phyloP scores from a whole-genome alignment of 2,113 vertebrate genomes.

The Dinomys branickii region DNA sequence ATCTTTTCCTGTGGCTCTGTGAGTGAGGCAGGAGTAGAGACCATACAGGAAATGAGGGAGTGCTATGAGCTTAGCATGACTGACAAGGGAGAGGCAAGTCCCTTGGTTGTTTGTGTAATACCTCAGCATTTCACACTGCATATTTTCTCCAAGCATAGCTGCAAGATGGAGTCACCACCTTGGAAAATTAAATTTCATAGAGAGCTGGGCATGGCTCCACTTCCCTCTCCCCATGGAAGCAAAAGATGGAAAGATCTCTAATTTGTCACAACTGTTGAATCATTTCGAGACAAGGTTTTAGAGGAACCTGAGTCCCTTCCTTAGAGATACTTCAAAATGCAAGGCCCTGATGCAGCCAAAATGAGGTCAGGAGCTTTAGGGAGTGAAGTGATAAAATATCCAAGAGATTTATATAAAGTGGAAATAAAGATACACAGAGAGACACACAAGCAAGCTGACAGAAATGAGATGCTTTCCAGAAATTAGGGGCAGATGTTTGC shows the following conservation, averaged over 20 bases:
- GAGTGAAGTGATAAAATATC: slow-evolving; percentile 35
- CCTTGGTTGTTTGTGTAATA: neutral
- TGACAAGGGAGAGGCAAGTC: neutral
- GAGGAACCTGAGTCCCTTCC: neutral
- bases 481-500: neutral
- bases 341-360: neutral
- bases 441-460: slow-evolving; percentile 24
- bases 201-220: slow-evolving; percentile 23
- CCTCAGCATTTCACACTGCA: neutral
- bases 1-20: neutral
- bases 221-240: slow-evolving; percentile 35
- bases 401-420: slow-evolving; percentile 11
- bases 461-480: slow-evolving; percentile 64
- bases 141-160: slow-evolving; percentile 3
- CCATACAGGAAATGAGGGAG: neutral
- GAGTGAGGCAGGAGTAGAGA: neutral
- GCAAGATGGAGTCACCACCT: slow-evolving; percentile 42
- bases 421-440: slow-evolving; percentile 70
- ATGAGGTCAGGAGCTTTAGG: slow-evolving; percentile 38
- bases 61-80: neutral
- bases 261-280: neutral
- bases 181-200: slow-evolving; percentile 63
- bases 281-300: slow-evolving; percentile 53
- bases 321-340: neutral
- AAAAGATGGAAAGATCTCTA: slow-evolving; percentile 10